Evolutionary conservation across 2,888 invertebrate species (phyloP).

Genomic region (Opisthograptis luteolata): DNA sequence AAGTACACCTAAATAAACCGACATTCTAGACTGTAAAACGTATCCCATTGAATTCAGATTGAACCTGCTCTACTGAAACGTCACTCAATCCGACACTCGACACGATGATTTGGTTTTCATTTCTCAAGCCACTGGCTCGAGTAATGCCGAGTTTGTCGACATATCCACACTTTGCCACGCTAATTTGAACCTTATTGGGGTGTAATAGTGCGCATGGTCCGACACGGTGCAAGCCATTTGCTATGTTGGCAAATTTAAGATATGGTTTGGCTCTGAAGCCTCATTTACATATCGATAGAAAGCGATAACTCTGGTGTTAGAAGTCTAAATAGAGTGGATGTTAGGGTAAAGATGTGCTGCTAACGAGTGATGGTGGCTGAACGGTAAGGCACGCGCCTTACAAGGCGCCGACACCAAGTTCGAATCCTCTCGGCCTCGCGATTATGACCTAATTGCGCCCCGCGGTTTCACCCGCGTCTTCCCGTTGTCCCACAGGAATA

Average conservation of each 20-base stretch:
- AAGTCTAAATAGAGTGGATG: conserved; percentile 1
- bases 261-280: conserved; percentile 5
- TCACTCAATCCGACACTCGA: conserved; percentile 13
- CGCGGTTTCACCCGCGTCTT: too few species aligned
- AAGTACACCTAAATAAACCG: background rate
- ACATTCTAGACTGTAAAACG: background rate
- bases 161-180: background rate
- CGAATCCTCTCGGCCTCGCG: too few species aligned
- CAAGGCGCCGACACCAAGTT: too few species aligned
- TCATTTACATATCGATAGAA: conserved; percentile 3
- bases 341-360: background rate
- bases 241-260: conserved; percentile 14
- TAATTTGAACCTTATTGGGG: conserved; percentile 7
- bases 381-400: too few species aligned
- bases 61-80: conserved; percentile 7
- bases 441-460: too few species aligned
- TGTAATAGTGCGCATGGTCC: conserved; percentile 9
- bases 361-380: too few species aligned
- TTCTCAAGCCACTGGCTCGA: conserved; percentile 23
- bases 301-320: background rate
- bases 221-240: conserved; percentile 13
- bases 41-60: background rate
- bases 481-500: too few species aligned
- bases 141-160: conserved; percentile 9
- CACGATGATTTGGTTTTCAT: conserved; percentile 17